These are phyloP conservation scores for Mallotus villosus DNA, from an alignment of 2,797 vertebrate species.

Conservation along the genomic window DNA sequence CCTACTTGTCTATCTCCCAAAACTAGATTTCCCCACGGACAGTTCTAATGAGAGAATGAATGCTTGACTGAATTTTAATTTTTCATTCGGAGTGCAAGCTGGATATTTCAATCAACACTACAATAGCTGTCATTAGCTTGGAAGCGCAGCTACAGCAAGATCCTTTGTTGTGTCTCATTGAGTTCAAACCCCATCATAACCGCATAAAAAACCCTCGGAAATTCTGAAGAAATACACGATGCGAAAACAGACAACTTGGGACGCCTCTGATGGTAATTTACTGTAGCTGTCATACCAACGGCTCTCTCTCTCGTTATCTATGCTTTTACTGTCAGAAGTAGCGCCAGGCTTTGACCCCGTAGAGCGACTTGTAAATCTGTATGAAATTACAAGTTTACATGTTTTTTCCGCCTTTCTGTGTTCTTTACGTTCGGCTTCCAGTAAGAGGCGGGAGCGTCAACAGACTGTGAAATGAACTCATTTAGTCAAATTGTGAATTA, in stretches of 20 bases:
- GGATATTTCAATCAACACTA: conserved; percentile 51
- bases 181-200: not conserved
- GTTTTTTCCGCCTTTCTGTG: conserved; percentile 22
- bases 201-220: not conserved
- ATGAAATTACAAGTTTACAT: conserved; percentile 29
- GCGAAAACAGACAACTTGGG: not conserved
- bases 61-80: conserved; percentile 61
- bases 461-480: conserved; percentile 51
- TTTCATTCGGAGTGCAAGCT: conserved; percentile 44
- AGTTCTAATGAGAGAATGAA: conserved; percentile 54
- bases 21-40: conserved; percentile 47
- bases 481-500: conserved; percentile 53
- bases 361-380: conserved; percentile 22
- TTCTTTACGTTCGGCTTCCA: conserved; percentile 26
- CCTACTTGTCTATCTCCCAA: conserved; percentile 14
- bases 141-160: conserved; percentile 12
- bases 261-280: not conserved
- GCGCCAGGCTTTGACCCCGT: not conserved
- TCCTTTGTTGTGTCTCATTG: not conserved
- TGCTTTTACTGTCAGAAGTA: not conserved
- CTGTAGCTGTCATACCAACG: not conserved
- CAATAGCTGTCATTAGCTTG: conserved; percentile 41
- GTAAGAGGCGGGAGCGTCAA: conserved; percentile 29
- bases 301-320: not conserved
- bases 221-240: not conserved